Evolutionary conservation across 2,113 vertebrate species (phyloP).

Genomic region (Ictalurus furcatus): DNA sequence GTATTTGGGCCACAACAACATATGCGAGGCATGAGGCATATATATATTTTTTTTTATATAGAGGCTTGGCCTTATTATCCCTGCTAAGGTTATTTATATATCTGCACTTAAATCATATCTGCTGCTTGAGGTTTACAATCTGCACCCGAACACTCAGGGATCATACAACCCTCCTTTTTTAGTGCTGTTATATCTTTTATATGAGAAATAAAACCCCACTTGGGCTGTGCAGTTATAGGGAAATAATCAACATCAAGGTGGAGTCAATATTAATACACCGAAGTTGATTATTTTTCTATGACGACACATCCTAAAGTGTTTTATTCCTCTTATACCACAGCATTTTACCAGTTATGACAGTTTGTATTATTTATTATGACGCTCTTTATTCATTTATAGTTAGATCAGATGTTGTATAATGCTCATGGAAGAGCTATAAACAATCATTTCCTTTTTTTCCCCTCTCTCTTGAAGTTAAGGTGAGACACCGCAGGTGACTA

Average conservation of each 20-base stretch:
- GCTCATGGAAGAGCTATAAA: background rate
- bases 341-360: background rate
- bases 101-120: constrained; percentile 62
- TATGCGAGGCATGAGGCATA: constrained; percentile 53
- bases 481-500: too few species aligned
- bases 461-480: background rate
- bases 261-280: background rate
- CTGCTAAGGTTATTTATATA: constrained; percentile 72
- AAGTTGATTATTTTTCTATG: background rate
- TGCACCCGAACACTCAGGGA: constrained; percentile 68
- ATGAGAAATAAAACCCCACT: background rate
- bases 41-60: background rate
- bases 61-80: constrained; percentile 70
- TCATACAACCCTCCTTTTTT: constrained; percentile 55
- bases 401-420: background rate
- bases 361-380: background rate
- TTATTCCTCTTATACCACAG: background rate
- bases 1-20: constrained; percentile 61
- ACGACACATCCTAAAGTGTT: background rate
- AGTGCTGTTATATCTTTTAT: constrained; percentile 39
- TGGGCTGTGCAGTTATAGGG: background rate
- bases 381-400: background rate
- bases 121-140: constrained; percentile 64
- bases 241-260: background rate
- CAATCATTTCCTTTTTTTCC: background rate